phyloP scores from a whole-genome alignment of 2,888 invertebrate genomes.

The Arrhopalites spinosus region DNA sequence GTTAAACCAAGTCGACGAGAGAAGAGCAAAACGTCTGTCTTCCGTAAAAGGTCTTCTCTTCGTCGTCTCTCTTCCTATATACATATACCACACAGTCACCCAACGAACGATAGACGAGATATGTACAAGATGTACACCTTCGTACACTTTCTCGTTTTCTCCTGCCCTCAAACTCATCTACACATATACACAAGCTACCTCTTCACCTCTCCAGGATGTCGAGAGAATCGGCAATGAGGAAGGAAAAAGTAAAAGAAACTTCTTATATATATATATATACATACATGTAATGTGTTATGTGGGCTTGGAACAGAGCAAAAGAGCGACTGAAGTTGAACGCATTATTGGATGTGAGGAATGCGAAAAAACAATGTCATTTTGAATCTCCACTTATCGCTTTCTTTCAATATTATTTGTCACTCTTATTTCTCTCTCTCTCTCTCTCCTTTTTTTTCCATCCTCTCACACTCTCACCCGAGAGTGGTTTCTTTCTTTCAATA shows the following conservation, averaged over 20 bases:
- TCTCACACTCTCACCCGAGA: slow-evolving; percentile 7
- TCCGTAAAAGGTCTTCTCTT: slow-evolving; percentile 12
- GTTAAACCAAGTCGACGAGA: slow-evolving; percentile 20
- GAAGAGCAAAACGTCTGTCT: slow-evolving; percentile 20
- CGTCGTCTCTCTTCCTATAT: not conserved
- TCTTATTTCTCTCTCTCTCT: slow-evolving; percentile 45
- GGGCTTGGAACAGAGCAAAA: slow-evolving; percentile 12
- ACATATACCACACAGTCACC: too few relatives aligned
- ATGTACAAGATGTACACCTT: not conserved
- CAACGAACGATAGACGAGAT: not conserved
- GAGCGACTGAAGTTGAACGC: slow-evolving; percentile 35
- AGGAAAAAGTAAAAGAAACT: not conserved
- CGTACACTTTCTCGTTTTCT: not conserved
- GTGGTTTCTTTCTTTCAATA: slow-evolving; percentile 10
- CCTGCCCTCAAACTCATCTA: not conserved
- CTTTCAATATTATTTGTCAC: slow-evolving; percentile 56
- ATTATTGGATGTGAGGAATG: slow-evolving; percentile 56
- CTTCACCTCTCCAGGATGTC: not conserved
- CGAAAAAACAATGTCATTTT: slow-evolving; percentile 54
- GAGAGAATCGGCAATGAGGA: slow-evolving; percentile 8
- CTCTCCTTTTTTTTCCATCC: slow-evolving; percentile 25
- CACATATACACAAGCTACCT: slow-evolving; percentile 5
- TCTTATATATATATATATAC: not conserved
- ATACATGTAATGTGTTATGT: not conserved
- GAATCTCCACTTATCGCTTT: slow-evolving; percentile 54